Evolutionary conservation across 1,140 invertebrate genomes (phyloP).

Genomic region (Chelonus insularis): DNA sequence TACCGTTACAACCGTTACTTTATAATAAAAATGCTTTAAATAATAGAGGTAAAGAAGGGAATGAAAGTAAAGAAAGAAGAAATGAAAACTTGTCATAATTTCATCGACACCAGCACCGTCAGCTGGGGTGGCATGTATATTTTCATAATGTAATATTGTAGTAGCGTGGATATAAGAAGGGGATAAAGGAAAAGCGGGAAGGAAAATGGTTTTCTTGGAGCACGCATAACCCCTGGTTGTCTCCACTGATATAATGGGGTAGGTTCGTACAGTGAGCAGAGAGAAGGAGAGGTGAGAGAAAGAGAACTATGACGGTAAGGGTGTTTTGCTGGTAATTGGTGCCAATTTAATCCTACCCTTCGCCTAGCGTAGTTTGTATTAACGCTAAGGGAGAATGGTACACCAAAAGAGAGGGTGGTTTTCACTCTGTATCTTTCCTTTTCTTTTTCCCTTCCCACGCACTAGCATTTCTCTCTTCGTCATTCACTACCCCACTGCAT

Average conservation of each 20-base stretch:
- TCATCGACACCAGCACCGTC: slow-evolving; percentile 40
- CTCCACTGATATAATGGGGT: not conserved
- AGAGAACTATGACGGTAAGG: slow-evolving; percentile 49
- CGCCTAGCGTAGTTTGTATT: slow-evolving; percentile 51
- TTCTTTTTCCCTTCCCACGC: not conserved
- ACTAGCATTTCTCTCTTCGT: not conserved
- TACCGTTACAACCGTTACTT: no score
- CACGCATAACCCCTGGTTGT: not conserved
- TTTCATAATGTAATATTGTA: slow-evolving; percentile 54
- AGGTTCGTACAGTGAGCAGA: not conserved
- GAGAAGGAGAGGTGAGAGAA: slow-evolving; percentile 31
- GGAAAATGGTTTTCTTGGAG: slow-evolving; percentile 6
- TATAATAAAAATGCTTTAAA: not conserved
- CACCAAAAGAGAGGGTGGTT: slow-evolving; percentile 31
- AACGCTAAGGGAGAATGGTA: slow-evolving; percentile 44
- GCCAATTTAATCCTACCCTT: slow-evolving; percentile 67
- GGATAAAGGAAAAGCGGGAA: slow-evolving; percentile 21
- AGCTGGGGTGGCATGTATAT: slow-evolving; percentile 36
- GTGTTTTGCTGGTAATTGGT: slow-evolving; percentile 73
- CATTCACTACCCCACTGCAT: not conserved
- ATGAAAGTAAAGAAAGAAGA: not conserved
- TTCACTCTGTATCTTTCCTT: not conserved
- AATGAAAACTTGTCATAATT: slow-evolving; percentile 37
- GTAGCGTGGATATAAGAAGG: slow-evolving; percentile 33
- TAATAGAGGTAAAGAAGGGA: not conserved